Evolutionary conservation across 2,888 invertebrate genomes (phyloP).

Genomic region (Apotomis turbidana): DNA sequence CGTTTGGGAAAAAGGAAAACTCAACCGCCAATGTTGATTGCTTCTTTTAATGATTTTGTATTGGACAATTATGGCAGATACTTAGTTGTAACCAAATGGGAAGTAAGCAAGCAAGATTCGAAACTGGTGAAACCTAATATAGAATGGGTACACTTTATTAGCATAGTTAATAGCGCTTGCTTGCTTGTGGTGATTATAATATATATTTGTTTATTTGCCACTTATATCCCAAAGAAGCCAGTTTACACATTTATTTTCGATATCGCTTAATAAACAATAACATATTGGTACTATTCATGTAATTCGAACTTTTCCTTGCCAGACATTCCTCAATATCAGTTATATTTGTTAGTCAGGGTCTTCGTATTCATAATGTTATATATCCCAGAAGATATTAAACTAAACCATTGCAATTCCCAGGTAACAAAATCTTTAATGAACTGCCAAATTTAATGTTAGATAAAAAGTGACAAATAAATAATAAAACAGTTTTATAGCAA

Average conservation of each 20-base stretch:
- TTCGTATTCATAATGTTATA: too few species aligned
- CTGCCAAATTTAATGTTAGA: not conserved
- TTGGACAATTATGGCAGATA: slow-evolving; percentile 46
- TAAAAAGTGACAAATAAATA: not conserved
- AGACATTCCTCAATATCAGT: too few species aligned
- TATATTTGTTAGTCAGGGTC: too few species aligned
- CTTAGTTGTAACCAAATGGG: slow-evolving; percentile 51
- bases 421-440: not conserved
- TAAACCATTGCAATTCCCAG: too few species aligned
- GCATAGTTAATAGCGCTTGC: slow-evolving; percentile 50
- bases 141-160: slow-evolving; percentile 55
- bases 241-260: slow-evolving; percentile 10
- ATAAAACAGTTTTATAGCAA: not conserved
- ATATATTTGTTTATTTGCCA: slow-evolving; percentile 51
- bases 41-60: slow-evolving; percentile 49
- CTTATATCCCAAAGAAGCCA: slow-evolving; percentile 49
- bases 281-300: not conserved
- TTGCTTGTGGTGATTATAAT: slow-evolving; percentile 43
- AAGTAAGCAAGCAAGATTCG: slow-evolving; percentile 23
- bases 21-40: slow-evolving; percentile 48
- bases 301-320: too few species aligned
- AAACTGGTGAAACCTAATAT: slow-evolving; percentile 36
- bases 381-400: too few species aligned
- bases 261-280: slow-evolving; percentile 7
- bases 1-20: slow-evolving; percentile 46